Evolutionary conservation across 2,113 vertebrate genomes (phyloP), one percentile per base, ranked within the genome.

Genomic region (Syngnathoides biaculeatus): DNA sequence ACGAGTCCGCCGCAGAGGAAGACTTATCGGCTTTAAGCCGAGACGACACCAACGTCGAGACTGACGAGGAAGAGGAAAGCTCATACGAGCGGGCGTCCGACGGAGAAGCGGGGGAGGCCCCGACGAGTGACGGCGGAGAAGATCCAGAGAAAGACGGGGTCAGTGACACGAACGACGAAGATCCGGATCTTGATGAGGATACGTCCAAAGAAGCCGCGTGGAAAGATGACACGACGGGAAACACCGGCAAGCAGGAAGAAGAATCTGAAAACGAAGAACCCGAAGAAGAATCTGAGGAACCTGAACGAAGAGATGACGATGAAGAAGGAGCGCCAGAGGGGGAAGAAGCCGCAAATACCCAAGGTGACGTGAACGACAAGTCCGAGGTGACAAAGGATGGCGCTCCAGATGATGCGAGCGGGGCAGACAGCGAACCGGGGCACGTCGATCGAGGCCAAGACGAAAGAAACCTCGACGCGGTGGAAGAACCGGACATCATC

Each of bases 231-330:
- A 26, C 22, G 22, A 67, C 64, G 10, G 67, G 61, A 63, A 71
- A 70, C 30, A 60, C 60, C 65, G 73, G 64, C 52, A 69, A 73
- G 24, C 65, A 72, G 68, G 79, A 55, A 78, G 73, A 70, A 48
- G 70, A 65, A 24, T 42, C 59, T 2, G 38, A 39, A 12, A 14
- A 48, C 22, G 50, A 59, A 9, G 30, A 52, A 17, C 45, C 27
- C 30, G 26, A 0, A 39, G 63, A 5, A 8, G 27, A 48, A 65
- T 6, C n/a, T 10, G 40, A 64, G 24, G 47, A 65, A 53, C 12
- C 7, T 35, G 26, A 3, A 12, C 15, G 20, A 50, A 50, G 14
- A 8, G 27, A 35, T 19, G 27, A 38, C 2, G 9, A 14, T 17
- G 24, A 14, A 26, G 55, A 27, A 9, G 24, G 55, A 7, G 26